A percentile compares a stretch with the other conserved stretches of the same genome.
These are phyloP conservation scores for Troides oblongomaculatus DNA, from an alignment of 2,888 invertebrate species.

Conservation along the genomic window DNA sequence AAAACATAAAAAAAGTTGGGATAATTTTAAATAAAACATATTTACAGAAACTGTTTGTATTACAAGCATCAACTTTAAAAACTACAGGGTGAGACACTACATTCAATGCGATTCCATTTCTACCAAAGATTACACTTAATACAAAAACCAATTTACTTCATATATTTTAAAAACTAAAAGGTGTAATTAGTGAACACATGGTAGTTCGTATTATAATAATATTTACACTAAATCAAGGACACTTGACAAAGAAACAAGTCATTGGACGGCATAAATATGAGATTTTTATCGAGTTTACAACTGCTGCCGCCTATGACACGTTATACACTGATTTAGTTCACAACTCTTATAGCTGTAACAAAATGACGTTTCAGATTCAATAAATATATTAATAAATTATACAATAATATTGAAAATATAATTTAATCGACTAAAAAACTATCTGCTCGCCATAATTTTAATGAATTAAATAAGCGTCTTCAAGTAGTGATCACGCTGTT, in stretches of 20 bases:
- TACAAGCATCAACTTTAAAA: constrained; percentile 37
- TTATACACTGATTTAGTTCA: neutral
- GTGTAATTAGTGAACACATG: constrained; percentile 59
- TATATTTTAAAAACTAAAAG: constrained; percentile 22
- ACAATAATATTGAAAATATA: too few relatives aligned
- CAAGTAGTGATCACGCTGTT: too few relatives aligned
- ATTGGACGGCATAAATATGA: constrained; percentile 58
- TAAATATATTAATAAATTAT: neutral
- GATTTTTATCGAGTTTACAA: constrained; percentile 30
- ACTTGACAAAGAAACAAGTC: constrained; percentile 48
- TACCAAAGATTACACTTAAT: constrained; percentile 9
- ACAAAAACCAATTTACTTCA: neutral
- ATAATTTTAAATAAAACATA: constrained; percentile 8
- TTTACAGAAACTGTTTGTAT: constrained; percentile 25
- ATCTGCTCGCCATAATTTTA: too few relatives aligned
- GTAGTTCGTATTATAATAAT: constrained; percentile 46
- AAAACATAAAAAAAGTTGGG: neutral
- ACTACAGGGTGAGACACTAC: constrained; percentile 37
- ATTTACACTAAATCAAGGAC: constrained; percentile 50
- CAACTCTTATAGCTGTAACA: neutral
- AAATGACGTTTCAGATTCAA: neutral
- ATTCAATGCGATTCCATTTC: constrained; percentile 24
- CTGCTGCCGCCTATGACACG: constrained; percentile 23
- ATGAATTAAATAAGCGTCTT: too few relatives aligned
- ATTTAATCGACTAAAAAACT: too few relatives aligned